Percentiles rank a stretch among this genome's conserved stretches.
phyloP scores from a whole-genome alignment of 2,797 vertebrate genomes.

The Aldrovandia affinis region DNA sequence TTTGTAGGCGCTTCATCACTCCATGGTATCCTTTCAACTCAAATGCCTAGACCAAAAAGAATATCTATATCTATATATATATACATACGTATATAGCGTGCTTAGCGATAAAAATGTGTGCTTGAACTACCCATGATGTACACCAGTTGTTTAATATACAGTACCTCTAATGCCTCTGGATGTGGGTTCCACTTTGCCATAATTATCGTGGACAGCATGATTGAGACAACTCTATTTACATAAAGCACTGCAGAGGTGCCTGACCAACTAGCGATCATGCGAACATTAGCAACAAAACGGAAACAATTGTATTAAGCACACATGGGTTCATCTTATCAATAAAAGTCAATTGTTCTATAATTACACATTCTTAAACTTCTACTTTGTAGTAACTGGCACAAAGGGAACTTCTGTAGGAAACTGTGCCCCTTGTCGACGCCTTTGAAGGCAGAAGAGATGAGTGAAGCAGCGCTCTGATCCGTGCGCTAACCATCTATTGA shows the following conservation, averaged over 20 bases:
- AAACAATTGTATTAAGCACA: neutral
- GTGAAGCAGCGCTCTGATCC: neutral
- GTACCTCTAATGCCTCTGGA: neutral
- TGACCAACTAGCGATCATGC: neutral
- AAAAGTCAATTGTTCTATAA: neutral
- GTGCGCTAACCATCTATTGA: neutral
- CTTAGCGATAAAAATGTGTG: neutral
- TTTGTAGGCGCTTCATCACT: neutral
- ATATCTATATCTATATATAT: too few relatives aligned
- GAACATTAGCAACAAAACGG: neutral
- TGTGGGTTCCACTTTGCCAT: neutral
- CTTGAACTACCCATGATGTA: neutral
- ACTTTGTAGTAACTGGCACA: conserved; percentile 1
- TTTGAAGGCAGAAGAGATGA: neutral
- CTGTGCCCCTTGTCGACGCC: neutral
- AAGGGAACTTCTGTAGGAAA: neutral
- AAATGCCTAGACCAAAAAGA: neutral
- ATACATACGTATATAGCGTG: neutral
- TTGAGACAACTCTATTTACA: conserved; percentile 39
- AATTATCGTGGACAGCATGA: conserved; percentile 42
- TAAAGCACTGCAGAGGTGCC: conserved; percentile 37
- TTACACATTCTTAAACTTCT: neutral
- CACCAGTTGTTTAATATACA: neutral
- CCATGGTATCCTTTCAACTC: neutral
- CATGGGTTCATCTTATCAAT: neutral